Percentiles rank a stretch among this genome's conserved stretches.
These are phyloP conservation scores for Thaleichthys pacificus DNA, from an alignment of 2,797 vertebrate genomes.

Conservation along the genomic window DNA sequence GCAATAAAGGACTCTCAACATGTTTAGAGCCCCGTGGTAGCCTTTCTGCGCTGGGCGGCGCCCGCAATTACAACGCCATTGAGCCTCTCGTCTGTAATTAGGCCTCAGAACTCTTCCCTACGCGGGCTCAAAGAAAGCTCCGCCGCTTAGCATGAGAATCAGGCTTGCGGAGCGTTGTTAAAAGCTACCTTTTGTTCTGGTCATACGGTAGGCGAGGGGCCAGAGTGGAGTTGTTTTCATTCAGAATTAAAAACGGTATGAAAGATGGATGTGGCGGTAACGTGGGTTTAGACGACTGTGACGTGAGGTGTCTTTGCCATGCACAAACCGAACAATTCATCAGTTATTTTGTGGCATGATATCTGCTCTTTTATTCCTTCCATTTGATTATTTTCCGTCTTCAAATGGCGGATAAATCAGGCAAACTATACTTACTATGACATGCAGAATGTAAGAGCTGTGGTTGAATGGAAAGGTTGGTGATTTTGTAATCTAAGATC, in stretches of 20 bases:
- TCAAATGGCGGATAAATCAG: too few relatives aligned
- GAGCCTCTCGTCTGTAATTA: conserved; percentile 69
- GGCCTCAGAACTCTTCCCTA: conserved; percentile 54
- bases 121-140: conserved; percentile 40
- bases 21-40: conserved; percentile 55
- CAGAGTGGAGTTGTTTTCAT: conserved; percentile 14
- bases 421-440: too few relatives aligned
- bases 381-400: too few relatives aligned
- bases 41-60: conserved; percentile 56
- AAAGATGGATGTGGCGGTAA: conserved; percentile 22
- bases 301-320: neutral
- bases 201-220: conserved; percentile 22
- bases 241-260: conserved; percentile 32
- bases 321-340: neutral
- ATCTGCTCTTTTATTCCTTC: too few relatives aligned
- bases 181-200: conserved; percentile 46
- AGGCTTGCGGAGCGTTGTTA: conserved; percentile 30
- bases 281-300: conserved; percentile 13
- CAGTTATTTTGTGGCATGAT: neutral
- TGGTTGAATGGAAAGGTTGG: too few relatives aligned
- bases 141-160: conserved; percentile 64
- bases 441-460: too few relatives aligned
- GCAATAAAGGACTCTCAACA: conserved; percentile 67
- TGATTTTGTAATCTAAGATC: too few relatives aligned
- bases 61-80: conserved; percentile 65